Percentiles rank a stretch among this genome's conserved stretches.
Evolutionary conservation across 2,797 vertebrate species (phyloP).

Genomic region (Glossophaga mutica): DNA sequence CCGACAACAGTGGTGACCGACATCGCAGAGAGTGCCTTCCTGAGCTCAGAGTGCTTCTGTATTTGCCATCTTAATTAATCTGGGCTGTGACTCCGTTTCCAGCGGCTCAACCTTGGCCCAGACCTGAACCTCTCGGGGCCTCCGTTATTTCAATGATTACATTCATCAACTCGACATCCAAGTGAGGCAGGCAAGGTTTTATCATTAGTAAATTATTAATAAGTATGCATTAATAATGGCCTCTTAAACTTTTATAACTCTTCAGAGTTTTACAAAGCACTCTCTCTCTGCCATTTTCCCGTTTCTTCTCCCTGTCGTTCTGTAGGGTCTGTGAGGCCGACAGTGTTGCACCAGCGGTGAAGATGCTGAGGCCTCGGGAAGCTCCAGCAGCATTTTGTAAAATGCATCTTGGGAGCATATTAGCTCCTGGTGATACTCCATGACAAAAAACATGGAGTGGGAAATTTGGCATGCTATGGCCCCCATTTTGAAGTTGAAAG

Average conservation of each 20-base stretch:
- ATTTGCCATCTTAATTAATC: not conserved
- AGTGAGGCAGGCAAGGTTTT: conserved; percentile 43
- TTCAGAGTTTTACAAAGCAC: conserved; percentile 63
- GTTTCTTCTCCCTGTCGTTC: not conserved
- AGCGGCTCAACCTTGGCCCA: not conserved
- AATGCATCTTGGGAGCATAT: not conserved
- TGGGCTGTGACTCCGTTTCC: not conserved
- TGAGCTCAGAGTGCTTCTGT: accelerated
- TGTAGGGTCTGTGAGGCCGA: not conserved
- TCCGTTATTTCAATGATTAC: conserved; percentile 36
- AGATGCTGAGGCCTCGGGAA: not conserved
- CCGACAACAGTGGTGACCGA: not conserved
- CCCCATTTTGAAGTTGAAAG: not conserved
- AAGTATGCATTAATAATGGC: conserved; percentile 65
- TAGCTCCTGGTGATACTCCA: not conserved
- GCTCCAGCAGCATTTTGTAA: not conserved
- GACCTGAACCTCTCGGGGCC: not conserved
- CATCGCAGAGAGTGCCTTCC: not conserved
- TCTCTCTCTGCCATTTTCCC: conserved; percentile 48
- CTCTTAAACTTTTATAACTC: conserved; percentile 67
- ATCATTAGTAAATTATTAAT: conserved; percentile 70
- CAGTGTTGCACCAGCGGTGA: not conserved
- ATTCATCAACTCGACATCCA: conserved; percentile 45
- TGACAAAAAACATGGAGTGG: not conserved
- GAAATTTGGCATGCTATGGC: not conserved